Evolutionary conservation across 1,140 invertebrate species (phyloP).

Genomic region (Prorops nasuta): DNA sequence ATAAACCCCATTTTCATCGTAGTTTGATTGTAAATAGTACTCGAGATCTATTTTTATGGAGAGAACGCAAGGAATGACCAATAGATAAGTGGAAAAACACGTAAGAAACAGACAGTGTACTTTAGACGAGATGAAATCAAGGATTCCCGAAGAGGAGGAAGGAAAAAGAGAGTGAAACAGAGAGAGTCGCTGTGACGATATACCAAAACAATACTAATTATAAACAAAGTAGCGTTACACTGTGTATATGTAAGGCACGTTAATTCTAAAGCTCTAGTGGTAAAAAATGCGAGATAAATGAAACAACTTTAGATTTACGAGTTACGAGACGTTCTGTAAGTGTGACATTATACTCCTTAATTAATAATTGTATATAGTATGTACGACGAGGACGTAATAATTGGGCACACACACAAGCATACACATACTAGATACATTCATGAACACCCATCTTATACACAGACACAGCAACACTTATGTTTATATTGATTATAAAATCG

Average conservation of each 20-base stretch:
- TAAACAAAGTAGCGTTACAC: constrained; percentile 26
- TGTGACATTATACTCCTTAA: constrained; percentile 28
- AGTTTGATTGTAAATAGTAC: constrained; percentile 23
- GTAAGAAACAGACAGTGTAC: not conserved
- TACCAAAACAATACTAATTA: constrained; percentile 53
- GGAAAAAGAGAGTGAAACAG: constrained; percentile 48
- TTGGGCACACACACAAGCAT: too few species aligned
- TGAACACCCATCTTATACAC: constrained; percentile 20
- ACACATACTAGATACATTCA: constrained; percentile 13
- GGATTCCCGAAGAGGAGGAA: constrained; percentile 33
- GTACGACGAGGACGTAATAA: constrained; percentile 30
- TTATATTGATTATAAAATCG: constrained; percentile 44
- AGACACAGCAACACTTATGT: constrained; percentile 43
- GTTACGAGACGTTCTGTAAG: constrained; percentile 24
- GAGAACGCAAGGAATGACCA: constrained; percentile 35
- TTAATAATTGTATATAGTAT: constrained; percentile 33
- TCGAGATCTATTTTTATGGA: constrained; percentile 40
- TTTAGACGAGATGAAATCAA: not conserved
- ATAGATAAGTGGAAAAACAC: constrained; percentile 22
- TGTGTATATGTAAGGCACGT: constrained; percentile 16
- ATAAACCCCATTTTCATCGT: constrained; percentile 10
- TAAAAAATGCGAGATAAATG: not conserved
- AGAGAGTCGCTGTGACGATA: constrained; percentile 55
- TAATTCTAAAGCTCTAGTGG: constrained; percentile 12
- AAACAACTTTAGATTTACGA: constrained; percentile 21